Percentiles rank a stretch among this genome's conserved stretches.
These are phyloP conservation scores for Pedetes capensis DNA, from an alignment of 2,113 vertebrate species.

Conservation along the genomic window DNA sequence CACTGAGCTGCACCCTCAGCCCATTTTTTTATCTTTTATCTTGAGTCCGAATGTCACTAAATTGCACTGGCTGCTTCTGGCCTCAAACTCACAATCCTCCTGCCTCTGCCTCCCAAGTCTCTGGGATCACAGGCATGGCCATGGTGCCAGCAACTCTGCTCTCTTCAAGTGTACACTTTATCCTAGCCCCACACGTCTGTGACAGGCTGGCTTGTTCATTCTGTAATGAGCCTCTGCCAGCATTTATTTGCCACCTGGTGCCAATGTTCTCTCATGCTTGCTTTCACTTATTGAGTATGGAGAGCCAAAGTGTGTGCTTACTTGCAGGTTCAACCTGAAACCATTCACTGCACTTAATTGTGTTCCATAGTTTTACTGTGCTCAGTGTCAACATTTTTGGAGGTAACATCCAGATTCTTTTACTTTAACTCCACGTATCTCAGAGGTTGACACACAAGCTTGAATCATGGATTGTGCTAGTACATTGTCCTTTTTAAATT, in stretches of 20 bases:
- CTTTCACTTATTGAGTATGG: background rate
- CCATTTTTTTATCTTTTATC: no score
- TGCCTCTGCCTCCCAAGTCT: no score
- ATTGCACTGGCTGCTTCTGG: no score
- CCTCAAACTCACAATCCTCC: no score
- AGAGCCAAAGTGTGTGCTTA: background rate
- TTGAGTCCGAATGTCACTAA: no score
- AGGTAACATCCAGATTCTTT: background rate
- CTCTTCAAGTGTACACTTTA: background rate
- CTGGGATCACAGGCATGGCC: no score
- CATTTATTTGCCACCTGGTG: no score
- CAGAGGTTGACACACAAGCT: background rate
- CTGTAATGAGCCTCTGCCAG: background rate
- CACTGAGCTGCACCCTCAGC: no score
- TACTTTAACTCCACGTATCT: background rate
- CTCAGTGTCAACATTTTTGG: background rate
- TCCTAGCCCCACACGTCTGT: background rate
- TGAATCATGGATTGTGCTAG: background rate
- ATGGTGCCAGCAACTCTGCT: no score
- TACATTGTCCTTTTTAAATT: background rate
- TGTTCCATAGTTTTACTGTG: background rate
- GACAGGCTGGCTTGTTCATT: background rate
- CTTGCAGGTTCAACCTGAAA: background rate
- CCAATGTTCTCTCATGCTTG: background rate
- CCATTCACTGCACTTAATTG: background rate